Percentiles rank a stretch among this genome's conserved stretches.
Conservation (phyloP, 2,888 invertebrate species). For the Hyalella azteca region DNA sequence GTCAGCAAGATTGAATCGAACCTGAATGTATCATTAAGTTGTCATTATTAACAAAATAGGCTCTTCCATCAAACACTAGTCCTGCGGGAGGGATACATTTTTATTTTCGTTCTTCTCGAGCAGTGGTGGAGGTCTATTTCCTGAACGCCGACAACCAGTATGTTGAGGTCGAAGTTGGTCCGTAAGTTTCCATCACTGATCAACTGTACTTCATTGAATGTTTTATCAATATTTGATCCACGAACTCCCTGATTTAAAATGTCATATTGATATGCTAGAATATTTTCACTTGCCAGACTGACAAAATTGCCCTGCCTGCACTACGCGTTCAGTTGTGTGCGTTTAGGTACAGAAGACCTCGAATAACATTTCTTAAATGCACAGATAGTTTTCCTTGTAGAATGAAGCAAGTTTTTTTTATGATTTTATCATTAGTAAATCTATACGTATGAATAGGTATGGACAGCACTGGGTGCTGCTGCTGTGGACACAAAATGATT, state of each 20-base stretch:
- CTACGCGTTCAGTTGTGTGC: no score
- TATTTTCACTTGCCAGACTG: no score
- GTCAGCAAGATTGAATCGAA: no score
- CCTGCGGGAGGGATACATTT: no score
- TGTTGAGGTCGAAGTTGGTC: conserved; percentile 56
- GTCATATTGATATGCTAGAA: no score
- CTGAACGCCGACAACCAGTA: conserved; percentile 54
- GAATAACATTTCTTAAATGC: no score
- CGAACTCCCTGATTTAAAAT: no score
- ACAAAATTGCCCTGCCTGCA: no score
- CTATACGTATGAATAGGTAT: conserved; percentile 63
- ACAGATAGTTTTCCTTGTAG: no score
- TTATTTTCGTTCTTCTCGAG: not conserved
- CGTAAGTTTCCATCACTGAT: conserved; percentile 44
- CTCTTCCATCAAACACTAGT: no score
- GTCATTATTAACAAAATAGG: not conserved
- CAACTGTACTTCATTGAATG: not conserved
- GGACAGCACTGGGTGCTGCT: conserved; percentile 65
- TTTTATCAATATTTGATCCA: not conserved
- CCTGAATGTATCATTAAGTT: not conserved
- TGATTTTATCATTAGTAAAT: no score
- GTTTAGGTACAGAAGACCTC: no score
- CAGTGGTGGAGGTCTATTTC: conserved; percentile 58
- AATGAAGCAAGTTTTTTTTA: not conserved
- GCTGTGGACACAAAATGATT: conserved; percentile 57